phyloP scores from a whole-genome alignment of 2,113 vertebrate species.

The Ophthalmolycus amberensis region DNA sequence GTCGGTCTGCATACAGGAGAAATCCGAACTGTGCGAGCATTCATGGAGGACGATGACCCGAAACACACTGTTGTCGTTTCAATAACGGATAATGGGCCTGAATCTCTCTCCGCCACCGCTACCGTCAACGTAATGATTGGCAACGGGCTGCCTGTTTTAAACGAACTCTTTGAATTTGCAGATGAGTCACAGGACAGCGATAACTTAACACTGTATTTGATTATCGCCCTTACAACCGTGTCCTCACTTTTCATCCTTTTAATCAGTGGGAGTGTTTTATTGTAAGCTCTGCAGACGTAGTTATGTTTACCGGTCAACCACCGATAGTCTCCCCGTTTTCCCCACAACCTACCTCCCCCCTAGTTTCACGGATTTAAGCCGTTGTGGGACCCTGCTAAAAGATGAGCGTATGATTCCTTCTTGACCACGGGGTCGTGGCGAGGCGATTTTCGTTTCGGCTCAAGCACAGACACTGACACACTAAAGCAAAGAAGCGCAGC shows the following conservation, averaged over 20 bases:
- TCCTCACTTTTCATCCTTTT: slow-evolving; percentile 75
- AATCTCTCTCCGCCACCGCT: slow-evolving; percentile 75
- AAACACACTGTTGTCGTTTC: slow-evolving; percentile 76
- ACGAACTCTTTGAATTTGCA: slow-evolving; percentile 65
- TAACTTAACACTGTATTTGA: slow-evolving; percentile 80
- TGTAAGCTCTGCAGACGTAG: slow-evolving; percentile 69
- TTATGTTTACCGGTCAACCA: slow-evolving; percentile 67
- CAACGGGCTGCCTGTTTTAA: slow-evolving; percentile 72
- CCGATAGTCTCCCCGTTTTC: slow-evolving; percentile 75
- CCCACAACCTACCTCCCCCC: slow-evolving; percentile 69
- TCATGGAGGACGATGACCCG: slow-evolving; percentile 67
- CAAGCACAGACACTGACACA: slow-evolving; percentile 77
- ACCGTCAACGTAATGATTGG: slow-evolving; percentile 73
- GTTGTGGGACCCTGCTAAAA: slow-evolving; percentile 74
- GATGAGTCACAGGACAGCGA: slow-evolving; percentile 55
- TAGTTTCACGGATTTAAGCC: slow-evolving; percentile 74
- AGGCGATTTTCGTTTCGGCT: slow-evolving; percentile 79
- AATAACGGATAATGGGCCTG: slow-evolving; percentile 76
- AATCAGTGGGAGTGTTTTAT: slow-evolving; percentile 70
- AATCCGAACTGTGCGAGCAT: slow-evolving; percentile 68
- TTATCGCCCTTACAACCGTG: slow-evolving; percentile 73
- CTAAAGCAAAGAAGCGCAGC: slow-evolving; percentile 76
- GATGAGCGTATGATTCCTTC: slow-evolving; percentile 79
- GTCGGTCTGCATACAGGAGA: slow-evolving; percentile 77
- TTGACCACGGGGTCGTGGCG: slow-evolving; percentile 80